These are phyloP conservation scores for Lasioglossum villosulum DNA, from an alignment of 2,888 invertebrate species.

Conservation along the genomic window DNA sequence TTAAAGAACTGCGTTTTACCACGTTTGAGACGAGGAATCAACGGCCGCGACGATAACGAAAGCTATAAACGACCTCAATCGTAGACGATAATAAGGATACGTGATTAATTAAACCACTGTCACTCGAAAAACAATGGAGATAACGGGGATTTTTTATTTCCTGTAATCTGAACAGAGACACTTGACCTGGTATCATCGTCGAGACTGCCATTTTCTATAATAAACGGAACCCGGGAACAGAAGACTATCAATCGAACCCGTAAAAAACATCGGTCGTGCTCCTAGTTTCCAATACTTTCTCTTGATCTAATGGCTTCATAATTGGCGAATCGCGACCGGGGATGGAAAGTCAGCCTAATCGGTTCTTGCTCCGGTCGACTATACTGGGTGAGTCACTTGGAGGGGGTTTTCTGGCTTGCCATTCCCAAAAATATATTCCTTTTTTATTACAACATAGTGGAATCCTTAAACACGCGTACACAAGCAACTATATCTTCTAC, in stretches of 20 bases:
- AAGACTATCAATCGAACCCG: not conserved
- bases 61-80: not conserved
- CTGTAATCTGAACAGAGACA: not conserved
- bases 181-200: not conserved
- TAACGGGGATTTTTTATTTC: not conserved
- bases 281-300: slow-evolving; percentile 38
- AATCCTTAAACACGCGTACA: too few relatives aligned
- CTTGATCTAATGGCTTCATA: slow-evolving; percentile 39
- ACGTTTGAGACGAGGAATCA: not conserved
- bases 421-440: not conserved
- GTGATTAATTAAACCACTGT: not conserved
- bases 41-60: not conserved
- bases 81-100: not conserved
- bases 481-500: too few relatives aligned
- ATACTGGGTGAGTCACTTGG: not conserved
- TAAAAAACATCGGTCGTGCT: slow-evolving; percentile 23
- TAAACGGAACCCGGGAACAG: not conserved
- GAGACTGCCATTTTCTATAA: not conserved
- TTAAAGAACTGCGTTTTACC: not conserved
- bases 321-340: slow-evolving; percentile 20
- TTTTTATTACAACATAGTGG: too few relatives aligned
- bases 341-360: slow-evolving; percentile 34
- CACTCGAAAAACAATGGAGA: not conserved
- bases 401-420: not conserved
- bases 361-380: slow-evolving; percentile 1